Base-by-base conservation (phyloP, 2,888 invertebrate species). In the Platerodrilus igneus region DNA sequence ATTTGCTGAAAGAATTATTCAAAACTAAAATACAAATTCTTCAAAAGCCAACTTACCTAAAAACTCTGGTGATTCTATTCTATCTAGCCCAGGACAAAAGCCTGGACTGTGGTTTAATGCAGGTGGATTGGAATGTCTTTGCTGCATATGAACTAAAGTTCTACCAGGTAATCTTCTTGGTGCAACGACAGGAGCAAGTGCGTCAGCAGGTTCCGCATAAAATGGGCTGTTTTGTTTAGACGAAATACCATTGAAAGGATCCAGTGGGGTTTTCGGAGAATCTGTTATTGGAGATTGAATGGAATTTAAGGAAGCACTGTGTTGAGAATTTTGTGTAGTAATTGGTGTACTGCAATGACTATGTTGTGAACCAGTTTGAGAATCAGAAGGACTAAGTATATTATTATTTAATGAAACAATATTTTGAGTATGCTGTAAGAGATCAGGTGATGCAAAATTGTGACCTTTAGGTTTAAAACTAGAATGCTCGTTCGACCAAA, bases 131-230 rank as follows among this genome's bases (percentile, higher is more conserved):
- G 73, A 73, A 55, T 72, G 72, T 36, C 73, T 57, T 47, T 72
- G 71, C 34, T 65, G 62, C 42, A 61, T 51, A 13, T 59, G 57
- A 41, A 61, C 53, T 44, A 57, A 26, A 57, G 57, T 56, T 51
- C 58, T 48, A 27, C 50, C 49, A 32, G 53, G 50, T 26, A 59
- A 41, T 41, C 65, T 55, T 22, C 63, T 53, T 7, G 62, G 59
- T 21, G 63, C 58, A n/a, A 56, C 52, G 13, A 74, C 72, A 60
- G 79, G 79, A 58, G 79, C 78, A 37, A 90, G 72, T 15, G 89
- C 81, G 69, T 91, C 91, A 7, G 90, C 88, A 16, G 91, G 91
- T 66, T 91, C 90, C 2, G 89, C 88, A 61, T 91, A 91, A 60
- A 89, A 89, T 1, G 90, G 90, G 63, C 89, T 89, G 8, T 83